A percentile compares a stretch with the other conserved stretches of the same genome.
Evolutionary conservation across 1,140 invertebrate genomes (phyloP).

Genomic region (Papilio helenus): DNA sequence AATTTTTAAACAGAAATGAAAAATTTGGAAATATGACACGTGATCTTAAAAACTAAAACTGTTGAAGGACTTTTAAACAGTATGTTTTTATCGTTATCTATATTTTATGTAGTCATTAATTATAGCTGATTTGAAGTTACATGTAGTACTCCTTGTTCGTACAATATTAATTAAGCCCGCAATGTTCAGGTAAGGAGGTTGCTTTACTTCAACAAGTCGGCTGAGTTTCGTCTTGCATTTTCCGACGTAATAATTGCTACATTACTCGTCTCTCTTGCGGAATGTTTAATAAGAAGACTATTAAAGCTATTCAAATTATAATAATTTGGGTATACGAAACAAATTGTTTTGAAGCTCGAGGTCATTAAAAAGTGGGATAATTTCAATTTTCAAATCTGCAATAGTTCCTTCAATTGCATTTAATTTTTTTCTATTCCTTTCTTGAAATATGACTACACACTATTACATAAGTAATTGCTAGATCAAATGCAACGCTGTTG

Average conservation of each 20-base stretch:
- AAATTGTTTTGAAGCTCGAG: background rate
- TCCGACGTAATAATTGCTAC: background rate
- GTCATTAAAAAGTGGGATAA: no score
- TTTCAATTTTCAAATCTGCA: background rate
- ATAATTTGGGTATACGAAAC: background rate
- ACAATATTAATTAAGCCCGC: conserved; percentile 72
- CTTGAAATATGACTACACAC: background rate
- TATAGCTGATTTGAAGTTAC: conserved; percentile 54
- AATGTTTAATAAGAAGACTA: background rate
- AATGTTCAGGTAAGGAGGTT: conserved; percentile 58
- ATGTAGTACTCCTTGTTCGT: conserved; percentile 59
- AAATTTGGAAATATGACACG: no score
- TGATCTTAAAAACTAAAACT: no score
- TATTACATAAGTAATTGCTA: conserved; percentile 23
- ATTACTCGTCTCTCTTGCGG: background rate
- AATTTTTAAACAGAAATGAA: no score
- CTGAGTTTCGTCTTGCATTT: conserved; percentile 16
- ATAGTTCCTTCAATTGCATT: background rate
- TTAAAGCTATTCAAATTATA: no score
- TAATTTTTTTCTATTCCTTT: background rate
- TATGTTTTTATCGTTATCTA: conserved; percentile 10
- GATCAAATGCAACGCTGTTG: conserved; percentile 15
- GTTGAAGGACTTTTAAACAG: no score
- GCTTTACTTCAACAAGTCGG: conserved; percentile 44
- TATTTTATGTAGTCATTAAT: conserved; percentile 59